A percentile compares a stretch with the other conserved stretches of the same genome.
These are phyloP conservation scores for Stichodactyla helianthus DNA, from an alignment of 64 coral and sea anemone species.

Conservation along the genomic window DNA sequence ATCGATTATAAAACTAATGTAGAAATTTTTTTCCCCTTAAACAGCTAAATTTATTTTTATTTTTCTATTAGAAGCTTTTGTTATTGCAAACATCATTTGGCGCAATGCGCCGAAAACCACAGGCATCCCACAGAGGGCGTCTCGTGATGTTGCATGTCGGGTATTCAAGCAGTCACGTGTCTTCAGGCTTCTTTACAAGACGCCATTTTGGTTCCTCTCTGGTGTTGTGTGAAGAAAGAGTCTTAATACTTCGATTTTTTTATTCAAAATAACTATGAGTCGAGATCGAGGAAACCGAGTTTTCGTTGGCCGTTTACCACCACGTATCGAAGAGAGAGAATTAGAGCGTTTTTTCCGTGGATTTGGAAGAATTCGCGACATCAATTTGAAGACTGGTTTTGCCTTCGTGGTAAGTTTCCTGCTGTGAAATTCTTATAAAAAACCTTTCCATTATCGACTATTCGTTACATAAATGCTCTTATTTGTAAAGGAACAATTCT, in stretches of 20 bases:
- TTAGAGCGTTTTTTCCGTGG: constrained; percentile 94
- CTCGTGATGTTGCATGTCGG: not conserved
- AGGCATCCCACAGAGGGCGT: too few relatives aligned
- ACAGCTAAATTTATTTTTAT: too few relatives aligned
- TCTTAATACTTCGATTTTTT: constrained; percentile 1
- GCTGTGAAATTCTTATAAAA: not conserved
- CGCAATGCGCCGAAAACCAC: too few relatives aligned
- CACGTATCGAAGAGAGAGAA: constrained; percentile 71
- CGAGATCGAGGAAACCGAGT: constrained; percentile 74
- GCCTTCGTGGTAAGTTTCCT: constrained; percentile 84
- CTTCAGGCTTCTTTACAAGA: not conserved
- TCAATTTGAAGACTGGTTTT: constrained; percentile 96
- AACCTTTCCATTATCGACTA: not conserved
- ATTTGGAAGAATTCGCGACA: constrained; percentile 91
- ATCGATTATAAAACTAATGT: too few relatives aligned
- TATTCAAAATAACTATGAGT: constrained; percentile 34
- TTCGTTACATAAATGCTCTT: too few relatives aligned
- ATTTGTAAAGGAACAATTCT: too few relatives aligned
- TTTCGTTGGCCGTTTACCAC: constrained; percentile 87
- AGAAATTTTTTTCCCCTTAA: too few relatives aligned
- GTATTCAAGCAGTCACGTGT: not conserved
- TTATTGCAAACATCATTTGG: too few relatives aligned
- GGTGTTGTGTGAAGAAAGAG: not conserved
- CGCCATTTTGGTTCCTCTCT: not conserved
- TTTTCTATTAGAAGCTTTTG: too few relatives aligned